Evolutionary conservation across 2,113 vertebrate species (phyloP).

Genomic region (Pteropus alecto): DNA sequence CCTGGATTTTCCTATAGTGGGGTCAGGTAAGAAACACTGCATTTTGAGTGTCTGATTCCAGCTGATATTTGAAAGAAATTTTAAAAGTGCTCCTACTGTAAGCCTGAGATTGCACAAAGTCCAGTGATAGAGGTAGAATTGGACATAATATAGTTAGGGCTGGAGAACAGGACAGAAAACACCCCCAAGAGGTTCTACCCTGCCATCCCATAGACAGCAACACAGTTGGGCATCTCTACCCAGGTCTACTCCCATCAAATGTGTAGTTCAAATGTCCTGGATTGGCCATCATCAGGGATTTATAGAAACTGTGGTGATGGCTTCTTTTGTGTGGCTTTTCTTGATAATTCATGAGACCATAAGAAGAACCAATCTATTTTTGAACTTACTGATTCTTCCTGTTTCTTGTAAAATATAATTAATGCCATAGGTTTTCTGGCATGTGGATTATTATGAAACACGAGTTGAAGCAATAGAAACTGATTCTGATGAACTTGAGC

Average conservation of each 20-base stretch:
- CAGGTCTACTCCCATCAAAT: neutral
- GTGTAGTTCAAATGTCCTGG: neutral
- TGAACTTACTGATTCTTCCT: neutral
- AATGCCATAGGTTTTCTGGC: neutral
- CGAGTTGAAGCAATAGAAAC: neutral
- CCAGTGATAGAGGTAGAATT: neutral
- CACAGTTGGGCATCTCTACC: neutral
- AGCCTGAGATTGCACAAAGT: neutral
- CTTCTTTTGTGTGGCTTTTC: neutral
- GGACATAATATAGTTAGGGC: neutral
- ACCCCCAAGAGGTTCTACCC: neutral
- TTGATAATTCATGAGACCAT: neutral
- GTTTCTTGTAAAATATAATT: neutral
- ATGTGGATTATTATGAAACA: neutral
- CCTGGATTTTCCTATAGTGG: neutral
- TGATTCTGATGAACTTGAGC: neutral
- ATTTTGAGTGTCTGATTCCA: neutral
- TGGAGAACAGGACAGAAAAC: neutral
- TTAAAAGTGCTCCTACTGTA: neutral
- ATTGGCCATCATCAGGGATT: neutral
- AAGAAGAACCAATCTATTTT: neutral
- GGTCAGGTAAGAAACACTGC: neutral
- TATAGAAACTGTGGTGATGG: neutral
- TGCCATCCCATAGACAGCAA: neutral
- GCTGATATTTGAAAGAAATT: neutral